Conservation (phyloP, 2,113 vertebrate genomes). For the Alces alces region DNA sequence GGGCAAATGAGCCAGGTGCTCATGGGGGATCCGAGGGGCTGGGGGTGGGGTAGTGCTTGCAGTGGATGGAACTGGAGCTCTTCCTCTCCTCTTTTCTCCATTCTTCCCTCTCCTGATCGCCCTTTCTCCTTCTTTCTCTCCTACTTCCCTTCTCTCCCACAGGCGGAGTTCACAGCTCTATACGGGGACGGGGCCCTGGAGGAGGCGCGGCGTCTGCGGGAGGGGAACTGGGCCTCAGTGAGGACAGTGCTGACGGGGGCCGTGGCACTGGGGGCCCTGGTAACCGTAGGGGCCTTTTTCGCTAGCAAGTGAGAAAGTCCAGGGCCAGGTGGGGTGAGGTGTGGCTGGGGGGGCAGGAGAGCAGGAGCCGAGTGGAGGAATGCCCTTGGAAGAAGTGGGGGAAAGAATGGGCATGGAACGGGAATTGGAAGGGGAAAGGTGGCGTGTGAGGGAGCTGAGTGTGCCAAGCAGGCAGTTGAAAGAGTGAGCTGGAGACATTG, state of each 20-base stretch:
- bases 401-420: background rate
- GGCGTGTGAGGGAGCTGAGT: background rate
- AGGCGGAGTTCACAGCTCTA: conserved; percentile 78
- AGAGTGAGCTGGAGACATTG: conserved; percentile 25
- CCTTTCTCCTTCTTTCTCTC: conserved; percentile 70
- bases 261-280: conserved; percentile 78
- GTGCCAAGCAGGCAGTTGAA: conserved; percentile 22
- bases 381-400: conserved; percentile 57
- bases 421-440: background rate
- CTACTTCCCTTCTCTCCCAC: conserved; percentile 73
- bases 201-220: conserved; percentile 77
- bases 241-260: conserved; percentile 78
- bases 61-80: conserved; percentile 70
- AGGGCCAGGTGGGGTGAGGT: conserved; percentile 58
- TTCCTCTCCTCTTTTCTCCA: conserved; percentile 67
- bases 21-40: background rate
- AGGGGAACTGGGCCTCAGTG: conserved; percentile 80
- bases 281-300: conserved; percentile 79
- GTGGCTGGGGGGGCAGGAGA: conserved; percentile 42
- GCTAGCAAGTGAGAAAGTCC: conserved; percentile 76
- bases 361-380: conserved; percentile 55
- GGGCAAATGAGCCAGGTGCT: background rate
- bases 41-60: conserved; percentile 50
- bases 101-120: conserved; percentile 66
- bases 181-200: conserved; percentile 80